Conservation (phyloP, 1,140 invertebrate genomes). For the Palaemon carinicauda region DNA sequence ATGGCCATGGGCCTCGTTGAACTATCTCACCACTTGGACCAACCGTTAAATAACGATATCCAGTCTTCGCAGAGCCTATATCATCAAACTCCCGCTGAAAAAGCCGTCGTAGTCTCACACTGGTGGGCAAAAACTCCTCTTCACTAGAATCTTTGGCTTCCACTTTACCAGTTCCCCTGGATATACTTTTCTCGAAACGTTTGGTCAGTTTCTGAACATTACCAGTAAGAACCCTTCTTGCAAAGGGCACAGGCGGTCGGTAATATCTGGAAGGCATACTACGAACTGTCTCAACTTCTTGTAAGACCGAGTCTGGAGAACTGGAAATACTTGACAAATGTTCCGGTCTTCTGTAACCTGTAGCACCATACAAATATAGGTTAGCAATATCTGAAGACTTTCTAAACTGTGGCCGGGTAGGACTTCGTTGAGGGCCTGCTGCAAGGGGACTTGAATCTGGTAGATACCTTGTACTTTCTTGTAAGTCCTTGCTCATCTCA, state of each 20-base stretch:
- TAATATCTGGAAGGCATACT: not conserved
- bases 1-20: not conserved
- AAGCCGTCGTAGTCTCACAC: constrained; percentile 24
- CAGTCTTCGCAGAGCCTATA: not conserved
- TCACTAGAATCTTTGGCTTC: constrained; percentile 8
- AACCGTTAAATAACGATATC: constrained; percentile 2
- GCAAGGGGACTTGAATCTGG: not conserved
- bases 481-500: not conserved
- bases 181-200: constrained; percentile 25
- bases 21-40: not conserved
- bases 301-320: constrained; percentile 13
- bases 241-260: constrained; percentile 22
- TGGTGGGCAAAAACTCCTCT: constrained; percentile 21
- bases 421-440: not conserved
- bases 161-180: not conserved
- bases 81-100: not conserved
- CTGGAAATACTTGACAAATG: constrained; percentile 30
- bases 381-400: constrained; percentile 46
- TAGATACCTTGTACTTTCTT: not conserved
- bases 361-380: constrained; percentile 17
- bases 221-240: constrained; percentile 36
- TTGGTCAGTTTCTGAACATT: constrained; percentile 40
- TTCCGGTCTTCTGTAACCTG: not conserved
- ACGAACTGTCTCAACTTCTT: not conserved
- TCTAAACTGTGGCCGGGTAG: constrained; percentile 28